These are phyloP conservation scores for Lottia gigantea DNA, from an alignment of 2,888 invertebrate species.

Conservation along the genomic window DNA sequence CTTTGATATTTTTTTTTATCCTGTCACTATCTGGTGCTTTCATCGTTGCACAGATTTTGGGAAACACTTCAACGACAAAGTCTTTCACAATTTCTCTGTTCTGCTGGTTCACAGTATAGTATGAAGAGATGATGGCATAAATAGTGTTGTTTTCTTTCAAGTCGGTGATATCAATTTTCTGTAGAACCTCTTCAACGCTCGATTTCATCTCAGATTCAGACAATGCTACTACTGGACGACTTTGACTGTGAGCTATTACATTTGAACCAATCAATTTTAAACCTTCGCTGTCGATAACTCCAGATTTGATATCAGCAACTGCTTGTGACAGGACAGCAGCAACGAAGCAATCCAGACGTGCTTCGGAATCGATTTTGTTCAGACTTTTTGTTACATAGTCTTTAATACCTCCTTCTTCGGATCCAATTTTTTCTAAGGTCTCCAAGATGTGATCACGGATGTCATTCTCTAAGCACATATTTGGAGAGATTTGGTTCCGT, in stretches of 20 bases:
- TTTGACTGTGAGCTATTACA: conserved; percentile 31
- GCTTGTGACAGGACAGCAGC: conserved; percentile 35
- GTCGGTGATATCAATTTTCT: conserved; percentile 21
- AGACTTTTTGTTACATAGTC: conserved; percentile 32
- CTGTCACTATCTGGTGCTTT: background rate
- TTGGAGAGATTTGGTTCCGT: background rate
- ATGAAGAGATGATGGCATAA: conserved; percentile 31
- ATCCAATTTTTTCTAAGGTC: background rate
- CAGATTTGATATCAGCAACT: conserved; percentile 37
- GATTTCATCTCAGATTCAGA: conserved; percentile 14
- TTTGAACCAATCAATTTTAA: conserved; percentile 33
- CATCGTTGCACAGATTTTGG: conserved; percentile 15
- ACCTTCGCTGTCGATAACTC: conserved; percentile 33
- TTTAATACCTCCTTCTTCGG: background rate
- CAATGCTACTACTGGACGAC: background rate
- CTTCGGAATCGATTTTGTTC: conserved; percentile 32
- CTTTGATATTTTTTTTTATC: background rate
- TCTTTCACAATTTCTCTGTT: conserved; percentile 19
- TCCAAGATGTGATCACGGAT: conserved; percentile 6
- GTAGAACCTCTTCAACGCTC: conserved; percentile 20
- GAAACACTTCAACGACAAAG: conserved; percentile 14
- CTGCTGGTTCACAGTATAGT: conserved; percentile 21
- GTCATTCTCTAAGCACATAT: background rate
- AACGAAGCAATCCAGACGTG: conserved; percentile 41
- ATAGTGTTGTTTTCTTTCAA: conserved; percentile 27